Base-by-base conservation (phyloP, 2,797 vertebrate species). In the Gadopsis bispinosus region DNA sequence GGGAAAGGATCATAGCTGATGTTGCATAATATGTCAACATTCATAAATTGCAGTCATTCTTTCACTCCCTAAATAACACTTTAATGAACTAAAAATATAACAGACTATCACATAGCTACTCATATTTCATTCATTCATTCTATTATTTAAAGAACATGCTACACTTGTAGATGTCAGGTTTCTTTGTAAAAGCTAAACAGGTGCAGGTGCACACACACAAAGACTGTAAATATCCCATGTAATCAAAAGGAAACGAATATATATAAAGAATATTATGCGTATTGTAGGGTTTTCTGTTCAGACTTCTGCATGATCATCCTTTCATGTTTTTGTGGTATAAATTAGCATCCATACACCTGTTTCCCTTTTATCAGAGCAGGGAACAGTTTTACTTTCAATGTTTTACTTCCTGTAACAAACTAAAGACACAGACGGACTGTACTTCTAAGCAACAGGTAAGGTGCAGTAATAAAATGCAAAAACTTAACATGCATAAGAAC, bases 41-140 rank as follows among this genome's bases (percentile, higher is more conserved):
- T 84, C 39, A 76, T 53, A 50, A 67, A 64, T 29, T 33, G 20
- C 54, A 80, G n/a, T 67, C 16, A 55, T 33, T 16, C 1, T 51
- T 75, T 58, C 33, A 39, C 41, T 75, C 19, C 17, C 56, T 69
- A 51, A 62, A 54, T 48, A 62, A 54, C 47, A 60, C 33, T 80
- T 74, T 69, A 72, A 74, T 59, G 53, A 73, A 56, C 22, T 66
- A 33, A 61, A 83, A 83, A 63, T 50, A 80, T 7, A 70, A 69
- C 16, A 47, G 29, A 60, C 33, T 66, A 29, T 60, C 35, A 54
- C 56, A 73, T 10, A 19, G 22, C 5, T 48, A 80, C 37, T 69
- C 48, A 22, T 19, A 68, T 29, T 48, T 45, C n/a, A n/a, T 54
- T 79, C 6, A 66, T 69, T 73, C 10, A 61, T 68, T 85, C 13